These are phyloP conservation scores for Lumbricus terrestris DNA, from an alignment of 2,888 invertebrate species.

Conservation along the genomic window DNA sequence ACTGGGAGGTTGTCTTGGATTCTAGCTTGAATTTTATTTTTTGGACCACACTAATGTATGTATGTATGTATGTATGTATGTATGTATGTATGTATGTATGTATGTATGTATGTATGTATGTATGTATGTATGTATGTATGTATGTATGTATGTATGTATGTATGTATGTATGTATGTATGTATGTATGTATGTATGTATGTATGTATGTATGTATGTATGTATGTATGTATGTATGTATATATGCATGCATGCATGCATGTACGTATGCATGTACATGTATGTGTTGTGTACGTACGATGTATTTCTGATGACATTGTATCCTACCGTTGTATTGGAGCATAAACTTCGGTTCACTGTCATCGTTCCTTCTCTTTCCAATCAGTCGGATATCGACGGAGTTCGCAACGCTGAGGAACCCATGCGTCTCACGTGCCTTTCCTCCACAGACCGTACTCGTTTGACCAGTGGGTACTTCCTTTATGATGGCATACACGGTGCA, in stretches of 20 bases:
- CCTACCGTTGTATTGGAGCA: conserved; percentile 9
- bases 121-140: background rate
- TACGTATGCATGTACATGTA: background rate
- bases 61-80: too few species aligned
- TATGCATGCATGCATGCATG: background rate
- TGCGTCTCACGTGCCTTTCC: background rate
- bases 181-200: background rate
- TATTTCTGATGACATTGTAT: too few species aligned
- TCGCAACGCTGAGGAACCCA: background rate
- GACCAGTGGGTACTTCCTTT: background rate
- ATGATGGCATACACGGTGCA: conserved; percentile 14
- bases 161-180: background rate
- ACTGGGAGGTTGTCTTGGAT: too few species aligned
- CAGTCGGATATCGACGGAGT: background rate
- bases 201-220: background rate
- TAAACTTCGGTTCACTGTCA: background rate
- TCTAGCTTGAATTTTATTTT: too few species aligned
- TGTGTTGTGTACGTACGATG: background rate
- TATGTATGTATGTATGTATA: background rate
- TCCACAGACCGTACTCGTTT: background rate
- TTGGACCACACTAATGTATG: too few species aligned
- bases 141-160: background rate
- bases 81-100: background rate
- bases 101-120: background rate
- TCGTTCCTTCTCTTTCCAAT: background rate